These are phyloP conservation scores for Chionoecetes opilio DNA, from an alignment of 1,140 invertebrate species.

Conservation along the genomic window DNA sequence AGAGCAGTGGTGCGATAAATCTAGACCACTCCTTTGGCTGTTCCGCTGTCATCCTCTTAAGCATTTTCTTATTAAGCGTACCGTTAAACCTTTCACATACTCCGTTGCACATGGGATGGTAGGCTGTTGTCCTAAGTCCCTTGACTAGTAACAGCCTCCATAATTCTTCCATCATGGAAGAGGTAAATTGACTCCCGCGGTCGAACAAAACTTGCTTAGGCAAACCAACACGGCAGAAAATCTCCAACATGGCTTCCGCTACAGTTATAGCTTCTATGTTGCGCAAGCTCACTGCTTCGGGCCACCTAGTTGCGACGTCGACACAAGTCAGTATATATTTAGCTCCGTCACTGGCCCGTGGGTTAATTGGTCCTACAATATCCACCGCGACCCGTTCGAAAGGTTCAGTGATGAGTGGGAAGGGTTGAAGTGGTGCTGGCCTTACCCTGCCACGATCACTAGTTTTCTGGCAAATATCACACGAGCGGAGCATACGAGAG, in stretches of 20 bases:
- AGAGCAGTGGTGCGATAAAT: not conserved
- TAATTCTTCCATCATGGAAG: not conserved
- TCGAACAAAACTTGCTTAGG: not conserved
- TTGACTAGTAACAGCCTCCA: no score
- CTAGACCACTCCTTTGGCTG: not conserved
- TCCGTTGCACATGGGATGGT: not conserved
- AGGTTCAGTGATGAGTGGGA: not conserved
- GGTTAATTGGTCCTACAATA: not conserved
- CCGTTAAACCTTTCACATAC: no score
- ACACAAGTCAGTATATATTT: conserved; percentile 95
- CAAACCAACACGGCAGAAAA: not conserved
- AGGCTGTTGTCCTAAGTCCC: no score
- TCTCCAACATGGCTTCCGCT: not conserved
- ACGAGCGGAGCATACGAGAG: not conserved
- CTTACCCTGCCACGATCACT: not conserved
- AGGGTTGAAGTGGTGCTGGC: not conserved
- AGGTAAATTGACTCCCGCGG: conserved; percentile 15
- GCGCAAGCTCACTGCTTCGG: not conserved
- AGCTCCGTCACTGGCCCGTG: conserved; percentile 84
- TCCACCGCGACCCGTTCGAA: not conserved
- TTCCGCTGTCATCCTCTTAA: not conserved
- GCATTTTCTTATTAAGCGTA: not conserved
- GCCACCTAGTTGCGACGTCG: conserved; percentile 95
- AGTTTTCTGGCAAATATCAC: not conserved
- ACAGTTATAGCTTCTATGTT: not conserved